Evolutionary conservation across 2,113 vertebrate species (phyloP), one percentile per base, ranked within the genome.

Genomic region (Kryptolebias marmoratus): DNA sequence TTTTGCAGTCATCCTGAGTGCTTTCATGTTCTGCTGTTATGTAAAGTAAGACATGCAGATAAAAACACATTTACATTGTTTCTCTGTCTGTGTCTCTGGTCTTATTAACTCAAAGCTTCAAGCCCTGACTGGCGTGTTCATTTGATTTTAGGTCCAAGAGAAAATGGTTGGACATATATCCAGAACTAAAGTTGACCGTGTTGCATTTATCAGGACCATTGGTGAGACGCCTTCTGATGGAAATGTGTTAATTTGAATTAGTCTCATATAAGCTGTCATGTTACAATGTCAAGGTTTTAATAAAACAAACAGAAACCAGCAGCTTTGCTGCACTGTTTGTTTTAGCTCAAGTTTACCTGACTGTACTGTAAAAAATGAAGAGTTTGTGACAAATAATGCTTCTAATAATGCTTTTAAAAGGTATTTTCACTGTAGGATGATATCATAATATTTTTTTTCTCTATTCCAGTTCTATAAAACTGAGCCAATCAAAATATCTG

Each of bases 1-100:
- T 2, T 32, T 50, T 73, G 75, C 90, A 45, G 31, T 90, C 64
- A 1, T 85, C 48, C 45, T 82, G 44, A 81, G 61, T 31, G n/a
- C 0, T 42, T 42, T 13, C 8, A 12, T 73, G 1, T 90, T 65
- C 61, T 30, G 16, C 54, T 80, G 59, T 52, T 78, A 27, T 66
- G 39, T 75, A 57, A 91, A 81, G 93, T 94, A 91, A 87, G 92
- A 79, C 39, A 4, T 48, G 32, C 13, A 66, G 32, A 60, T 47
- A 15, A 55, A 52, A 13, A n/a, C 68, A 18, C 3, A 27, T 22
- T 65, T 53, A 11, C 1, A 0, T 32, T 6, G 11, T 73, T 30
- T 49, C n/a, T 73, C 16, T 49, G 1, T 55, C 0, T 6, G 11
- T 42, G 0, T 52, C 50, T 56, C 14, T 18, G 6, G 11, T 30